These are phyloP conservation scores for Mayetiola destructor DNA, from an alignment of 2,888 invertebrate species.

Conservation along the genomic window DNA sequence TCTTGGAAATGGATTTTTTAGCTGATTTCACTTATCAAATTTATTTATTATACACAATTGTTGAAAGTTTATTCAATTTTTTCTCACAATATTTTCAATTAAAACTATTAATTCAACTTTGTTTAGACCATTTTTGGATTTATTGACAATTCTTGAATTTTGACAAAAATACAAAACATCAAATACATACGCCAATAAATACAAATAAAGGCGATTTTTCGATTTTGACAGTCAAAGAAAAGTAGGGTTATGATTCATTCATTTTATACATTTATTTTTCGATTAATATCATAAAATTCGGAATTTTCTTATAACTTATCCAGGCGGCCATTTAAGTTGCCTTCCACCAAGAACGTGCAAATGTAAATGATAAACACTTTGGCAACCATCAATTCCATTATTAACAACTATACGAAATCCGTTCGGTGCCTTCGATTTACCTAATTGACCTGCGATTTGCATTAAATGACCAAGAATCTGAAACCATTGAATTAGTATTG, in stretches of 20 bases:
- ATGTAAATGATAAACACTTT: conserved; percentile 71
- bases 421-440: conserved; percentile 43
- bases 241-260: background rate
- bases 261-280: background rate
- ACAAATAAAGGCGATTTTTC: background rate
- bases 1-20: background rate
- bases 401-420: conserved; percentile 68
- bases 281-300: no score
- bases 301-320: no score
- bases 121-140: conserved; percentile 3
- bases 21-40: background rate
- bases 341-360: conserved; percentile 68
- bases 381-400: conserved; percentile 66
- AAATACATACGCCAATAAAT: background rate
- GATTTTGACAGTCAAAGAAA: background rate
- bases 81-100: background rate
- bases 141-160: conserved; percentile 5
- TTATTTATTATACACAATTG: background rate
- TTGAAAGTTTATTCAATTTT: background rate
- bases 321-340: conserved; percentile 62
- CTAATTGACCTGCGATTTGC: conserved; percentile 50
- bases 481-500: background rate
- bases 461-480: conserved; percentile 60
- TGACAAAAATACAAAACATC: background rate
- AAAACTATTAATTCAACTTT: background rate